A percentile compares a stretch with the other conserved stretches of the same genome.
These are phyloP conservation scores for Phoenicopterus ruber DNA, from an alignment of 2,113 vertebrate genomes.

Conservation along the genomic window DNA sequence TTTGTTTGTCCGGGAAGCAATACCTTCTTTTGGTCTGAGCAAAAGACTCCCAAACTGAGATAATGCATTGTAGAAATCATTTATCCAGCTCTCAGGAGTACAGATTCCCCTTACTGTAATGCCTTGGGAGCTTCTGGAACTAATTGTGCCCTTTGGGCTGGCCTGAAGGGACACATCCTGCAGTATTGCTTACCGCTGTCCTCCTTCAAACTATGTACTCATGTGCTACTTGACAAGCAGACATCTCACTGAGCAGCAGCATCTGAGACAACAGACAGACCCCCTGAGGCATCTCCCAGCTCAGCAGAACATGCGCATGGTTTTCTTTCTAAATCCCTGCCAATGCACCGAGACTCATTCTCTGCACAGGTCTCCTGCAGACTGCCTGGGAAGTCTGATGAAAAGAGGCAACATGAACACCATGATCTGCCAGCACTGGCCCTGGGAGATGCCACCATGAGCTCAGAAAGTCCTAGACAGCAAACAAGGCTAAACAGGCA, in stretches of 20 bases:
- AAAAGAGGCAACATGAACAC: not conserved
- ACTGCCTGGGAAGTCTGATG: not conserved
- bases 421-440: not conserved
- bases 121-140: not conserved
- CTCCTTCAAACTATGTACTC: not conserved
- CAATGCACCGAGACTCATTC: accelerated
- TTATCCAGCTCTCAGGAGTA: not conserved
- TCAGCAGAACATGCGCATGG: not conserved
- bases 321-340: not conserved
- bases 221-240: not conserved
- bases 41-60: not conserved
- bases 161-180: not conserved
- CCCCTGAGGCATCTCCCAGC: not conserved
- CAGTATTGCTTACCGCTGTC: not conserved
- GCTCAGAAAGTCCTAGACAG: not conserved
- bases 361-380: not conserved
- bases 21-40: not conserved
- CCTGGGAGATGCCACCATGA: not conserved
- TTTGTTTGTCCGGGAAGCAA: not conserved
- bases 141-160: not conserved
- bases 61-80: not conserved
- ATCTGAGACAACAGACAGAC: not conserved
- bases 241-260: not conserved
- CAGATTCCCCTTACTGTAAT: not conserved
- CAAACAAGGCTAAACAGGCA: not conserved